Evolutionary conservation across 2,797 vertebrate species (phyloP).

Genomic region (Gymnothorax javanicus): DNA sequence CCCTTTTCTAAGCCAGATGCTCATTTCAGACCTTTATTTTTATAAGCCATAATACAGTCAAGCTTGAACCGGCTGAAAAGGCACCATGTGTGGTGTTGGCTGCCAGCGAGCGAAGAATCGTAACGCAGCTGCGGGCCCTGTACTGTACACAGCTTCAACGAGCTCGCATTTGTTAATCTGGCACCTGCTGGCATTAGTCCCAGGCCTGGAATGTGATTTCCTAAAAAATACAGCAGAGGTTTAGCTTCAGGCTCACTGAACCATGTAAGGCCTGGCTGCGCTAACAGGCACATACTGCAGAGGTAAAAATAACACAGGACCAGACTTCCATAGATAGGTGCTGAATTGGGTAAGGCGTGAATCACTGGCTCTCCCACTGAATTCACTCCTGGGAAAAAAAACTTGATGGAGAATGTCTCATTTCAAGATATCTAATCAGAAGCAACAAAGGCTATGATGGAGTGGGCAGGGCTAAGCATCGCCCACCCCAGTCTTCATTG

Average conservation of each 20-base stretch:
- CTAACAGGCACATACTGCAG: constrained; percentile 47
- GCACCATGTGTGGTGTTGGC: background rate
- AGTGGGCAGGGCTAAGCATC: too few species aligned
- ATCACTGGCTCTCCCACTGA: background rate
- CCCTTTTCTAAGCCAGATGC: background rate
- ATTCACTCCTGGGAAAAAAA: background rate
- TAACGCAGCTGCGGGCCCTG: background rate
- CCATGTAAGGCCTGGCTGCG: constrained; percentile 53
- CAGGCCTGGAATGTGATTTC: background rate
- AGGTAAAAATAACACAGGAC: constrained; percentile 50
- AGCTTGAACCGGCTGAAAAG: background rate
- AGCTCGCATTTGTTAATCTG: background rate
- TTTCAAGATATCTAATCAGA: background rate
- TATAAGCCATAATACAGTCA: background rate
- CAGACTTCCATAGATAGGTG: constrained; percentile 45
- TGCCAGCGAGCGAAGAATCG: background rate
- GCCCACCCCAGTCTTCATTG: too few species aligned
- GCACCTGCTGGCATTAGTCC: constrained; percentile 11
- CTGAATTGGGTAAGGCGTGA: background rate
- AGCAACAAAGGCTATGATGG: too few species aligned
- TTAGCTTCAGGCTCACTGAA: constrained; percentile 45
- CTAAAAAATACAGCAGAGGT: background rate
- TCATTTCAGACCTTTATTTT: background rate
- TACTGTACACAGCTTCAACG: background rate
- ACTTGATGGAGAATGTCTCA: background rate